A percentile compares a stretch with the other conserved stretches of the same genome.
Conservation (phyloP, 2,113 vertebrate species). For the Ptilorrhoa leucosticta region DNA sequence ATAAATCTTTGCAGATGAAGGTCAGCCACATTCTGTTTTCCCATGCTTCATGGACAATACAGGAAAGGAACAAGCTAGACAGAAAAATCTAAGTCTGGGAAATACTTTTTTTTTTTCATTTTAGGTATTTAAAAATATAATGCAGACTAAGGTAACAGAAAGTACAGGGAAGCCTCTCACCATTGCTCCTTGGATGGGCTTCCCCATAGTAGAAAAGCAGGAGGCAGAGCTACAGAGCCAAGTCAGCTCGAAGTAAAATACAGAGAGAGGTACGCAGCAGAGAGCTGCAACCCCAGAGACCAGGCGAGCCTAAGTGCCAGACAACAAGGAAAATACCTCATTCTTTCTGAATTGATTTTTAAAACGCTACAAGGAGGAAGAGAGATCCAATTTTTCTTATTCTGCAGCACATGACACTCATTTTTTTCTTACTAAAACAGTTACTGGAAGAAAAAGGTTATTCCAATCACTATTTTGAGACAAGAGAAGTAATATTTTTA, state of each 20-base stretch:
- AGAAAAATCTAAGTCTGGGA: not conserved
- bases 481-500: not conserved
- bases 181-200: not conserved
- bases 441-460: not conserved
- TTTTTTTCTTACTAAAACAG: not conserved
- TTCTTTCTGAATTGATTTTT: not conserved
- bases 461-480: not conserved
- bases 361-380: not conserved
- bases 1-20: not conserved
- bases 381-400: fast-evolving
- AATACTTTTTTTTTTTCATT: not conserved
- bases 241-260: not conserved
- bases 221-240: not conserved
- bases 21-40: not conserved
- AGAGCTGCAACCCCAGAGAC: not conserved
- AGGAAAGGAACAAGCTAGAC: not conserved
- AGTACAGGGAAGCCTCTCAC: not conserved
- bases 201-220: fast-evolving
- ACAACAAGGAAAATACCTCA: not conserved
- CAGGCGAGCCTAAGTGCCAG: not conserved
- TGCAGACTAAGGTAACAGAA: not conserved
- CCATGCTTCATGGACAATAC: not conserved
- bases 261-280: not conserved
- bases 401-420: not conserved
- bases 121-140: not conserved